These are phyloP conservation scores for Linyphia triangularis DNA, from an alignment of 2,888 invertebrate genomes.

Conservation along the genomic window DNA sequence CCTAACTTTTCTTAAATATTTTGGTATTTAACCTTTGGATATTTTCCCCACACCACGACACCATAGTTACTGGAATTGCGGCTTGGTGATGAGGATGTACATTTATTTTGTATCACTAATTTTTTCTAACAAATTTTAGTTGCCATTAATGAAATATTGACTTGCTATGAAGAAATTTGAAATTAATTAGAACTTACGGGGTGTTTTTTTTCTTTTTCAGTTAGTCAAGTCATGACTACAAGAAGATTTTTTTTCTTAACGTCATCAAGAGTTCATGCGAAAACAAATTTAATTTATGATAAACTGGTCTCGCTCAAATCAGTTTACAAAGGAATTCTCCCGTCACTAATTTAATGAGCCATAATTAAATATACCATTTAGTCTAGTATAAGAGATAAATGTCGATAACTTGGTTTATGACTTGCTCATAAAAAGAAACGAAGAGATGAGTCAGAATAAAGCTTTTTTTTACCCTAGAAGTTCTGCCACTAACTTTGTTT, in stretches of 20 bases:
- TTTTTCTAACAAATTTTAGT: too few species aligned
- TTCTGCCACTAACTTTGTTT: constrained; percentile 5
- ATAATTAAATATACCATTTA: constrained; percentile 59
- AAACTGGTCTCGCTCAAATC: constrained; percentile 25
- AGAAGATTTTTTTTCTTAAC: neutral
- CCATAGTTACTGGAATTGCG: too few species aligned
- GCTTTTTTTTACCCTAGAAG: constrained; percentile 13
- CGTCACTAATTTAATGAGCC: constrained; percentile 52
- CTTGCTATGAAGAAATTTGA: neutral
- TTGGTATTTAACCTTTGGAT: too few species aligned
- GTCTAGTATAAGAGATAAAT: constrained; percentile 52
- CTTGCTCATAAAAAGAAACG: constrained; percentile 7
- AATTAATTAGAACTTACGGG: neutral
- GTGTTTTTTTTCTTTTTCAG: constrained; percentile 12
- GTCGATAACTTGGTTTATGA: constrained; percentile 27
- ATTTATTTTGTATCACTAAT: too few species aligned
- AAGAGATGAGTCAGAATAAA: neutral
- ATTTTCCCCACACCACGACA: too few species aligned
- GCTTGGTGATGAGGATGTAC: too few species aligned
- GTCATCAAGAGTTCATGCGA: neutral
- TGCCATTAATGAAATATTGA: neutral
- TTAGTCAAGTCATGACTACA: neutral
- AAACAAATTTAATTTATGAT: constrained; percentile 49
- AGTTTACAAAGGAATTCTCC: constrained; percentile 20
- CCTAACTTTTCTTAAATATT: too few species aligned